A percentile compares a stretch with the other conserved stretches of the same genome.
Conservation (phyloP, 2,888 invertebrate genomes). For the Nasonia oneida region DNA sequence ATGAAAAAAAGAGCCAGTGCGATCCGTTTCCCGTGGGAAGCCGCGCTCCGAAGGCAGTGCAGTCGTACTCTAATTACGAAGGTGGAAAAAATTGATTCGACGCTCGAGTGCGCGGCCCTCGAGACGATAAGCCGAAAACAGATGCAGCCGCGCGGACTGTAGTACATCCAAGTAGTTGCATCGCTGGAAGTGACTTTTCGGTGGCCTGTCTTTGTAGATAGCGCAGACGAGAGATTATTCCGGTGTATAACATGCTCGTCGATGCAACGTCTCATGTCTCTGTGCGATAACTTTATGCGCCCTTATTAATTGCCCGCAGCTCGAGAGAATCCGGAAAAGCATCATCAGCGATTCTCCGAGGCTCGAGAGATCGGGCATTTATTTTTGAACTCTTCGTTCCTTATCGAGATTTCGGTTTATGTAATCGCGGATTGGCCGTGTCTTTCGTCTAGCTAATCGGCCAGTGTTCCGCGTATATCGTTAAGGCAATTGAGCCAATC, state of each 20-base stretch:
- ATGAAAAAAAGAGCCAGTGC: background rate
- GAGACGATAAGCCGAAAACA: constrained; percentile 43
- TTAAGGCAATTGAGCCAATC: constrained; percentile 61
- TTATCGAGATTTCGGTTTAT: constrained; percentile 57
- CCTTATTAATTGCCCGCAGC: background rate
- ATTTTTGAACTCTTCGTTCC: background rate
- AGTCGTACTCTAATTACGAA: background rate
- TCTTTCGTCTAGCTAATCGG: constrained; percentile 34
- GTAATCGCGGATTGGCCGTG: constrained; percentile 46
- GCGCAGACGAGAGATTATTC: background rate
- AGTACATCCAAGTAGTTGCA: background rate
- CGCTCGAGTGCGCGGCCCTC: constrained; percentile 6
- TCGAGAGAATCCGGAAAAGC: constrained; percentile 18
- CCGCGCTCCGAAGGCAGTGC: too few relatives aligned
- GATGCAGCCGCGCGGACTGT: background rate
- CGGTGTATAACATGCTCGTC: background rate
- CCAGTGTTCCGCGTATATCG: constrained; percentile 57
- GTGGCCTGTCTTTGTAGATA: background rate
- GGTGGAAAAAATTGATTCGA: constrained; percentile 22
- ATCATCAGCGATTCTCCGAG: background rate
- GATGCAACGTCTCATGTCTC: background rate
- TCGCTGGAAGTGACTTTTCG: background rate
- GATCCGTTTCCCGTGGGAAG: background rate
- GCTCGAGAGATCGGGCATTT: background rate
- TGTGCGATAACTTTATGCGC: constrained; percentile 1